Conservation (phyloP, 2,888 invertebrate species). For the Parasteatoda lunata region DNA sequence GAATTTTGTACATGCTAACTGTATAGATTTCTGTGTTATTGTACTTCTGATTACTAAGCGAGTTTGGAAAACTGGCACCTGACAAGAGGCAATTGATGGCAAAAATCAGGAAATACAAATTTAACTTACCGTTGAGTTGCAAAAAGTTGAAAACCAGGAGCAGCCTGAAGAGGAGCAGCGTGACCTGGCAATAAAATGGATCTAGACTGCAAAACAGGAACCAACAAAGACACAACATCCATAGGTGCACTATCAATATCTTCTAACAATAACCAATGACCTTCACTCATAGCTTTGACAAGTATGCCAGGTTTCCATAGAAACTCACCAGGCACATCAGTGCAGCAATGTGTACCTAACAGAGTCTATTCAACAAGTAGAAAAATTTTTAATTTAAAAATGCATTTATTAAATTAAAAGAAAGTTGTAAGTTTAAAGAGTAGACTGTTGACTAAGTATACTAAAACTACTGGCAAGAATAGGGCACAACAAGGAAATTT, state of each 20-base stretch:
- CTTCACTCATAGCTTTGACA: constrained; percentile 86
- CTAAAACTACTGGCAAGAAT: no score
- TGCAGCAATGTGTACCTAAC: constrained; percentile 93
- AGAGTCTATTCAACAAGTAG: constrained; percentile 78
- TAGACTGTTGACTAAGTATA: no score
- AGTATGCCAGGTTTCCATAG: constrained; percentile 96
- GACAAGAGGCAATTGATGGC: neutral
- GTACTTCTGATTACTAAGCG: neutral
- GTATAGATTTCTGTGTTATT: no score
- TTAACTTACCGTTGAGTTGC: constrained; percentile 78
- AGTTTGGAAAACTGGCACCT: neutral
- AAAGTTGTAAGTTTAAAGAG: no score
- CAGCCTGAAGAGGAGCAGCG: constrained; percentile 85
- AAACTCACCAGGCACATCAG: constrained; percentile 97
- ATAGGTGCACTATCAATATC: constrained; percentile 95
- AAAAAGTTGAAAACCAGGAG: constrained; percentile 93
- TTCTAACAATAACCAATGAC: constrained; percentile 94
- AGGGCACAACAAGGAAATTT: no score
- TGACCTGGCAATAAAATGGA: constrained; percentile 90
- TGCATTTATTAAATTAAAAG: no score
- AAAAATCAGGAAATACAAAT: neutral
- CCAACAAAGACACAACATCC: constrained; percentile 91
- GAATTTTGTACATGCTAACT: no score
- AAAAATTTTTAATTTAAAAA: neutral
- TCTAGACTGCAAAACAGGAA: constrained; percentile 88